Evolutionary conservation across 2,888 invertebrate genomes (phyloP), one percentile per base, ranked within the genome.

Genomic region (Diaprepes abbreviatus): DNA sequence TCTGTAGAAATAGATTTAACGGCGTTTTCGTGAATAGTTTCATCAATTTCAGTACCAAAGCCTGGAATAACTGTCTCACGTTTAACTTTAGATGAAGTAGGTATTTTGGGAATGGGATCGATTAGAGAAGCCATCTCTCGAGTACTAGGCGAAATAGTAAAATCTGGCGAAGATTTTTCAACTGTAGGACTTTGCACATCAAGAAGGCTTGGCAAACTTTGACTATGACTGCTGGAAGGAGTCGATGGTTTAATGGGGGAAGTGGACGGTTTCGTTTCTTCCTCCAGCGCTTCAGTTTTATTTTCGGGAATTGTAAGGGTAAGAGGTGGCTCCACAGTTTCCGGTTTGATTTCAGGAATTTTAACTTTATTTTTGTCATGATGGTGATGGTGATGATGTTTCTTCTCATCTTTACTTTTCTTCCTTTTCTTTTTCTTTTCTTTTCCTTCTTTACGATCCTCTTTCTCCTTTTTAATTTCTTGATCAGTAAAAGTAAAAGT

Each of bases 381-480:
- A 73, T 89, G 89, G 79, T 90, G 89, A 79, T 92, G 90, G 77
- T 90, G 89, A 78, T 90, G 89, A 71, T 91, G 89, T 78, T 87
- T 89, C 74, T 90, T 88, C 71, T 93, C 93, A 77, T 94, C 94
- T 81, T 91, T 93, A 60, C 90, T 93, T 79, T 91, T 92, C 82
- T 94, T 94, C 77, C 93, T 90, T 82, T 94, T 94, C 84, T 94
- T 94, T 83, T 92, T 93, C 83, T 92, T 93, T 76, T 93, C 93
- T 79, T 91, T 92, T 58, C 86, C 86, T 74, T 92, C 54, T 16
- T 64, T 43, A 14, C 87, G 80, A 75, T 85, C 87, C 78, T 87
- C 79, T 54, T 74, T 76, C 6, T 77, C 77, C 77, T 83, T 80
- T 78, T 79, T 78, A n/a, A 63, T 66, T 45, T 78, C 78, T 21